A percentile compares a stretch with the other conserved stretches of the same genome.
These are phyloP conservation scores for Campoplex nolae DNA, from an alignment of 2,888 invertebrate species.

Conservation along the genomic window DNA sequence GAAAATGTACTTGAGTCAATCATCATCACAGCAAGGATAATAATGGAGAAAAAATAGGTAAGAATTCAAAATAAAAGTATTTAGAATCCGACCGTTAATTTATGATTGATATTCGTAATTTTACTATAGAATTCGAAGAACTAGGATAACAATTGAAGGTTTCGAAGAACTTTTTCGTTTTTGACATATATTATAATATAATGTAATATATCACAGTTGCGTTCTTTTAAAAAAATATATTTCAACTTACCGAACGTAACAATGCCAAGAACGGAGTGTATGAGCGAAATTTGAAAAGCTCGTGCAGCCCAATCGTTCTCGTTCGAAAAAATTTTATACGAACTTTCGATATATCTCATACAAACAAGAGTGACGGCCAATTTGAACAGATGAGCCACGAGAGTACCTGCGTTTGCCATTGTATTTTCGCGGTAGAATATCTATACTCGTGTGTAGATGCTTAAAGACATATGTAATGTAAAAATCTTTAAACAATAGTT, in stretches of 20 bases:
- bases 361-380: constrained; percentile 78
- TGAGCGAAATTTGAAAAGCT: constrained; percentile 80
- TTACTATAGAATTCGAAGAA: too few relatives aligned
- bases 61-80: too few relatives aligned
- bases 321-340: constrained; percentile 73
- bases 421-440: neutral
- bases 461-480: neutral
- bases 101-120: too few relatives aligned
- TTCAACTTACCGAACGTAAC: constrained; percentile 80
- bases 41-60: too few relatives aligned
- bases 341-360: constrained; percentile 76
- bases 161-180: neutral
- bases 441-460: neutral
- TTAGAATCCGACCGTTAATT: too few relatives aligned
- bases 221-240: neutral
- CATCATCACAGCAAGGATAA: too few relatives aligned
- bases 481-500: neutral
- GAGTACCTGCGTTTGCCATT: constrained; percentile 80
- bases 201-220: too few relatives aligned
- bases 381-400: constrained; percentile 80
- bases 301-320: constrained; percentile 78
- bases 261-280: constrained; percentile 81
- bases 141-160: too few relatives aligned
- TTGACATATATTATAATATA: neutral
- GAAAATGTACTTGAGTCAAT: too few relatives aligned